phyloP scores from a whole-genome alignment of 2,888 invertebrate genomes.

The Epirrhoe alternata region DNA sequence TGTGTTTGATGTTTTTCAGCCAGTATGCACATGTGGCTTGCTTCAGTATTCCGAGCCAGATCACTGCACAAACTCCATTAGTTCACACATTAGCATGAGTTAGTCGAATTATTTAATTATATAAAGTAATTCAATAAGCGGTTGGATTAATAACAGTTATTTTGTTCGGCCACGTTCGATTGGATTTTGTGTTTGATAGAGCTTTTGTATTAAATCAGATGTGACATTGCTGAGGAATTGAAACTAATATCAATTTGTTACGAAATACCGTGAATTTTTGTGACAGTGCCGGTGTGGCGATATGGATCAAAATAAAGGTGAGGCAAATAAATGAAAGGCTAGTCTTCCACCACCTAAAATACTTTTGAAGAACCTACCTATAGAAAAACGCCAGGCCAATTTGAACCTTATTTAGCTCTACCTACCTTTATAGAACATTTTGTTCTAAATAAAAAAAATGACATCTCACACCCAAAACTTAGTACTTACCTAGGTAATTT shows the following conservation, averaged over 20 bases:
- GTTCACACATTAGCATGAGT: slow-evolving; percentile 83
- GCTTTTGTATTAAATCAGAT: slow-evolving; percentile 62
- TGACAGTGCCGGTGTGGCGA: slow-evolving; percentile 41
- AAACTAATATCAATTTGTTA: slow-evolving; percentile 39
- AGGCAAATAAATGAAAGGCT: slow-evolving; percentile 33
- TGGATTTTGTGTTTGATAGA: slow-evolving; percentile 47
- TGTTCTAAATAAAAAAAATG: too few relatives aligned
- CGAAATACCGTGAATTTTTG: slow-evolving; percentile 37
- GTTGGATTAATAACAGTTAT: slow-evolving; percentile 81
- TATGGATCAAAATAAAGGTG: slow-evolving; percentile 79
- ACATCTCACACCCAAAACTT: too few relatives aligned
- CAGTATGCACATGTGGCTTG: slow-evolving; percentile 67
- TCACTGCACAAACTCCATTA: slow-evolving; percentile 79
- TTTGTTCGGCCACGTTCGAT: slow-evolving; percentile 61
- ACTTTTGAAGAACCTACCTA: too few relatives aligned
- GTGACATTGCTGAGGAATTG: slow-evolving; percentile 62
- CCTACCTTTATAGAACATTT: too few relatives aligned
- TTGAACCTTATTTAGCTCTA: too few relatives aligned
- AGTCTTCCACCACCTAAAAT: too few relatives aligned
- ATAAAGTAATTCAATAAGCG: slow-evolving; percentile 83
- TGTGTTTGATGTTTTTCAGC: slow-evolving; percentile 62
- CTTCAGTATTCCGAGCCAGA: slow-evolving; percentile 74
- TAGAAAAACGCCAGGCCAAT: too few relatives aligned
- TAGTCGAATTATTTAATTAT: slow-evolving; percentile 84
- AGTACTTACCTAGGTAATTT: too few relatives aligned